Base-by-base conservation (phyloP, 1,140 invertebrate genomes). In the Tetranychus cinnabarinus region DNA sequence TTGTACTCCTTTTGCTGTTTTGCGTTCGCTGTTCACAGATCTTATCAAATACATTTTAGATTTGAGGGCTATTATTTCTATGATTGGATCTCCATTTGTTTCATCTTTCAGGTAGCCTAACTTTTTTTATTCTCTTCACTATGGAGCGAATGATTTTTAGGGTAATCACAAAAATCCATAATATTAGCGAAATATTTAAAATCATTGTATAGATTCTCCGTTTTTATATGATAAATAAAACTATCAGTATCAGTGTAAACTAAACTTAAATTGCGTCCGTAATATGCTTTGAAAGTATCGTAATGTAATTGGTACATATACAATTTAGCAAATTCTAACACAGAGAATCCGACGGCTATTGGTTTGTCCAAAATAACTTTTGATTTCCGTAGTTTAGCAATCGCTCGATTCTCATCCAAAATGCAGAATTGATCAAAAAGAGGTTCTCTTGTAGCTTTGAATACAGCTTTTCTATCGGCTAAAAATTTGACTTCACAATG, bases 101-200 rank as follows among this genome's bases (percentile, higher is more conserved):
- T 78, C 75, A 69, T 76, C 74, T 67, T 76, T 78, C 65, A 77
- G 72, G 67, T 74, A 71, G 5, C 75, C 74, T 2, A 74, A 3
- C 73, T 69, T 64, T 78, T 77, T 66, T 74, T 75, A 64, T 76
- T 76, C 45, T 71, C 12, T 55, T 66, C 5, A 68, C 31, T 12
- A 23, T 45, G 46, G 59, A 64, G 35, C 0, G 13, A 59, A 66
- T 63, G 50, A 23, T 52, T n/a, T 2, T 13, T 6, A 33, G 48
- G 48, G 5, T 52, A 52, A 52, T 52, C 5, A 23, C 3, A 50
- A 7, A 60, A 65, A 58, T 56, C 48, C 48, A 52, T 52, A 13
- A 31, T 7, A 23, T 7, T n/a, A n/a, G n/a, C 7, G n/a, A 52
- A 52, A 2, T 56, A 34, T 47, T 62, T 65, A 64, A 76, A 70